Percentiles rank a stretch among this genome's conserved stretches.
phyloP scores from a whole-genome alignment of 2,113 vertebrate species.

The Bufo gargarizans region DNA sequence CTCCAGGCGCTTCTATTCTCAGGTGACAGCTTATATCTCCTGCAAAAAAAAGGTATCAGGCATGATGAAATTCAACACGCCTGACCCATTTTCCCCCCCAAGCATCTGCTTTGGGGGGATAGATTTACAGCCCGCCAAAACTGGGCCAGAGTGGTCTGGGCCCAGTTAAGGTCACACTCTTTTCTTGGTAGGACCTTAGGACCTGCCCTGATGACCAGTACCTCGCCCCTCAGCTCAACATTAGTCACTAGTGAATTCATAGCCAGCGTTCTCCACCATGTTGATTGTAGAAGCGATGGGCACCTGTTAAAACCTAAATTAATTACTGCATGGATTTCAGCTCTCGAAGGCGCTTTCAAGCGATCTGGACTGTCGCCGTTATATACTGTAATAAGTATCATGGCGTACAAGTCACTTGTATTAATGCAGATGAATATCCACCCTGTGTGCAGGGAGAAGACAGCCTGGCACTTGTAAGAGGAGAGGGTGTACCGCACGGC shows the following conservation, averaged over 20 bases:
- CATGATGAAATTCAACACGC: too few species aligned
- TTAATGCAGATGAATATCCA: constrained; percentile 21
- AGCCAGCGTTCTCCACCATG: not conserved
- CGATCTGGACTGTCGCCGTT: not conserved
- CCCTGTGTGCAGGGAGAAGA: not conserved
- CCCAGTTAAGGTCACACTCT: too few species aligned
- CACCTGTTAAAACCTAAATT: not conserved
- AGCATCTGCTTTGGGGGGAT: too few species aligned
- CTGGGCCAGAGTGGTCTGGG: too few species aligned
- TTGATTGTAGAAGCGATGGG: not conserved
- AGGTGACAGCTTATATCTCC: too few species aligned
- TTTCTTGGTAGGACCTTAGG: too few species aligned
- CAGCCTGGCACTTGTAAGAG: not conserved
- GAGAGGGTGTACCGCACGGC: not conserved
- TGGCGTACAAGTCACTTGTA: not conserved
- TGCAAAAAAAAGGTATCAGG: too few species aligned
- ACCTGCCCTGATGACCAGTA: not conserved
- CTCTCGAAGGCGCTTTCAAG: not conserved
- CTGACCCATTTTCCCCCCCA: too few species aligned
- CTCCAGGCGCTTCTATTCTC: too few species aligned
- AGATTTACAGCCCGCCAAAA: too few species aligned
- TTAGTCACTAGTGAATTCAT: not conserved
- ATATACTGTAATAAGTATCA: not conserved
- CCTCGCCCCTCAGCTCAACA: not conserved
- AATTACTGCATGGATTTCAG: not conserved